phyloP scores from a whole-genome alignment of 2,797 vertebrate genomes.

The Catharus ustulatus region DNA sequence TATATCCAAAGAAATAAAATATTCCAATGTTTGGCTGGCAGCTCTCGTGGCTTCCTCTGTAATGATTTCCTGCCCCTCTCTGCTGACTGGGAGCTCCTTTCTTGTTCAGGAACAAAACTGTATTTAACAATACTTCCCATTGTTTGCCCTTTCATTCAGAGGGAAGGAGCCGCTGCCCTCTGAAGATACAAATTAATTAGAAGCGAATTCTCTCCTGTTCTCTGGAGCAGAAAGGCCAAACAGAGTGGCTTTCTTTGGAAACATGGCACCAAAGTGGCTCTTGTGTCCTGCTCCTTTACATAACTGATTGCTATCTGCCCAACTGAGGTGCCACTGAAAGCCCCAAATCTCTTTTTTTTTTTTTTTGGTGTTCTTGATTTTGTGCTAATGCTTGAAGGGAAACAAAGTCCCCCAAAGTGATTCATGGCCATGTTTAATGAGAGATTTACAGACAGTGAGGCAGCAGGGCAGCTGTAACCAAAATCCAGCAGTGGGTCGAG shows the following conservation, averaged over 20 bases:
- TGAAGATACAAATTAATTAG: slow-evolving; percentile 70
- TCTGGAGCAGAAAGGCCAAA: slow-evolving; percentile 57
- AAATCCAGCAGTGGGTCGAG: neutral
- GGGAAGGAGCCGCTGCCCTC: slow-evolving; percentile 64
- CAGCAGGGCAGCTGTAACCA: neutral
- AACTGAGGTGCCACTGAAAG: neutral
- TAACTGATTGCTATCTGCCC: slow-evolving; percentile 50
- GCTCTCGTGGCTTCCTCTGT: slow-evolving; percentile 6
- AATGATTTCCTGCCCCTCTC: slow-evolving; percentile 55
- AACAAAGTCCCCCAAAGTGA: neutral
- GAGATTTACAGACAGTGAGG: neutral
- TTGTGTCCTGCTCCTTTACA: slow-evolving; percentile 51
- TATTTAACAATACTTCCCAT: slow-evolving; percentile 50
- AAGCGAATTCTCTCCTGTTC: slow-evolving; percentile 61
- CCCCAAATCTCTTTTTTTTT: neutral
- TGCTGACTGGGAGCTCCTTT: slow-evolving; percentile 8
- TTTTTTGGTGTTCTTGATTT: neutral
- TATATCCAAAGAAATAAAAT: neutral
- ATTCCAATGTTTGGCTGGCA: neutral
- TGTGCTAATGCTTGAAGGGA: neutral
- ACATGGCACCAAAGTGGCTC: slow-evolving; percentile 53
- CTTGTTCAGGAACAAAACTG: slow-evolving; percentile 36
- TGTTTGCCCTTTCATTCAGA: slow-evolving; percentile 53
- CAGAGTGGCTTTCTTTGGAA: slow-evolving; percentile 58
- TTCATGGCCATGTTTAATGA: neutral